phyloP scores from a whole-genome alignment of 2,797 vertebrate genomes.

The Argya squamiceps region DNA sequence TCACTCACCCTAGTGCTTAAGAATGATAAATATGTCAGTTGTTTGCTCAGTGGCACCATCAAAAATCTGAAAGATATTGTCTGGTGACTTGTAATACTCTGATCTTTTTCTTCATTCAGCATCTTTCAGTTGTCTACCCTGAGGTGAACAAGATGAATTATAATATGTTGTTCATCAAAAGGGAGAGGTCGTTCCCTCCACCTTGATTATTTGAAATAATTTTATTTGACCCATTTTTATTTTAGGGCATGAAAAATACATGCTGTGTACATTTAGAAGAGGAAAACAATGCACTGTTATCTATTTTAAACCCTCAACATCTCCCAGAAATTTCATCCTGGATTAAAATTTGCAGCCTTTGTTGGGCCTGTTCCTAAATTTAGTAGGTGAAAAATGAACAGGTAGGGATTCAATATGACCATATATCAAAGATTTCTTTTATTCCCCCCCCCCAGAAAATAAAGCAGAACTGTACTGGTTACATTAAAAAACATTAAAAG shows the following conservation, averaged over 20 bases:
- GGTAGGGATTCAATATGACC: background rate
- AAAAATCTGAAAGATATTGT: background rate
- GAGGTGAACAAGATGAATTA: background rate
- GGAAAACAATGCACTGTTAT: background rate
- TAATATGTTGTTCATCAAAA: background rate
- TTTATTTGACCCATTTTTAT: background rate
- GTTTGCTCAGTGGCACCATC: background rate
- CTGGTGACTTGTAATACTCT: background rate
- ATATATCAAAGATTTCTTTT: background rate
- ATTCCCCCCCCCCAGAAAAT: background rate
- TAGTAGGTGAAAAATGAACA: background rate
- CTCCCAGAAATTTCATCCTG: background rate
- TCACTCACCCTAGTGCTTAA: rapidly evolving
- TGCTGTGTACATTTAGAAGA: background rate
- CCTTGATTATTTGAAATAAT: background rate
- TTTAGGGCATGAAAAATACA: background rate
- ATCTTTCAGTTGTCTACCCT: background rate
- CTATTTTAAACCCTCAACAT: background rate
- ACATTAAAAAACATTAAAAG: background rate
- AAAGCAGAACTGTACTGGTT: background rate
- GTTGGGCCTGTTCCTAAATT: background rate
- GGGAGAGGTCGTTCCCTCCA: background rate
- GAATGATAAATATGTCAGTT: background rate
- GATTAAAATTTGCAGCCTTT: background rate
- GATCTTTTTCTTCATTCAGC: background rate